Percentiles rank a stretch among this genome's conserved stretches.
phyloP scores from a whole-genome alignment of 2,888 invertebrate genomes.

The Agrypnus murinus region DNA sequence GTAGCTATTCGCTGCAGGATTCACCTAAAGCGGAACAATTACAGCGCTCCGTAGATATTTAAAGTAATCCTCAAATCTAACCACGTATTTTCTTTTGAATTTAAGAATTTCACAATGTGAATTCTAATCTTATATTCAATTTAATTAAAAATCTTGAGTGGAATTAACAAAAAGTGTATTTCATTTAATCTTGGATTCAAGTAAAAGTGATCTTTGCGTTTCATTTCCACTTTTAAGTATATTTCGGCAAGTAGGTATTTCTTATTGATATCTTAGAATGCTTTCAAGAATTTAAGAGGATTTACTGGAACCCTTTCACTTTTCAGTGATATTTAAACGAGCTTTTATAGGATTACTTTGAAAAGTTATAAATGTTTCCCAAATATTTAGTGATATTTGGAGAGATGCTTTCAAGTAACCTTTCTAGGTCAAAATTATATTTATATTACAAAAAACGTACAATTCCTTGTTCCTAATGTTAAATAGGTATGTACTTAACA shows the following conservation, averaged over 20 bases:
- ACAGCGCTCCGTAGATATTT: constrained; percentile 16
- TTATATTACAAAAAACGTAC: no score
- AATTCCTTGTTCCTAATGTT: no score
- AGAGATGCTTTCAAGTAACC: no score
- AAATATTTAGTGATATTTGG: neutral
- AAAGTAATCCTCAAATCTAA: constrained; percentile 17
- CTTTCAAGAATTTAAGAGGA: constrained; percentile 23
- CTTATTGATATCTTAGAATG: constrained; percentile 22
- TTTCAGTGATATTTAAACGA: constrained; percentile 22
- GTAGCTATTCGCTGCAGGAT: constrained; percentile 3
- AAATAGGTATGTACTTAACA: no score
- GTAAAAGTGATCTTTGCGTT: constrained; percentile 21
- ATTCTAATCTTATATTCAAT: constrained; percentile 19
- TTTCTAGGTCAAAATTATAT: no score
- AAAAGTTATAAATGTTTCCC: constrained; percentile 5
- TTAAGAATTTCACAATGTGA: constrained; percentile 15
- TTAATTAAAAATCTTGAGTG: constrained; percentile 22
- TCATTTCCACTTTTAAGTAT: constrained; percentile 8
- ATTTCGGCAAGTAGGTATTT: constrained; percentile 9
- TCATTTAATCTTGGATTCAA: constrained; percentile 8
- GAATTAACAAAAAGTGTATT: constrained; percentile 12
- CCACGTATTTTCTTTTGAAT: constrained; percentile 19
- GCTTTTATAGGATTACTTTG: constrained; percentile 22
- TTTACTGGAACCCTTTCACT: constrained; percentile 22
- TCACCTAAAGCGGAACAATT: constrained; percentile 2